Base-by-base conservation (phyloP, 2,797 vertebrate genomes). In the Triplophysa yarkandensis region DNA sequence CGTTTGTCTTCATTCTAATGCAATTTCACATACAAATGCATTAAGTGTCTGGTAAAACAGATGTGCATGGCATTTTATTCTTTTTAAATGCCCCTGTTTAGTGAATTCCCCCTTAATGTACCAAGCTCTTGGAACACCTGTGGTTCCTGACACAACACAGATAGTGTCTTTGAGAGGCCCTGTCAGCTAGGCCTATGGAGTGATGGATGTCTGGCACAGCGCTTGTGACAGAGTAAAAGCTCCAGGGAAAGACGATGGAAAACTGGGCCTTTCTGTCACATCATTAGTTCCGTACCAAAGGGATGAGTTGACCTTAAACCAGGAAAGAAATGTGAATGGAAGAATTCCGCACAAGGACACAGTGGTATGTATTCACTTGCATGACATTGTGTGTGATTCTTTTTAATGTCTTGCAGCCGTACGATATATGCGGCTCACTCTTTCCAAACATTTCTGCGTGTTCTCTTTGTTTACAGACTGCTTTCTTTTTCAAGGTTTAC, bases 71-170 rank as follows among this genome's bases (percentile, higher is more conserved):
- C 50, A 27, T 16, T 25, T 54, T 7, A n/a, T 54, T 16, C 52
- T 23, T 27, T 27, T 21, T 0, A 21, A 52, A 52, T 13, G 50
- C 43, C 25, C 14, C 34, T 41, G 60, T 19, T 46, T 46, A 19
- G 43, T 62, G 60, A 36, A 13, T 27, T 27, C 10, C 9, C 21
- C n/a, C 19, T 48, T 41, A 77, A 64, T 58, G 68, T 30, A 48
- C 39, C 46, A 43, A 54, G 3, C 43, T 69, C 74, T 71, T 27
- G 57, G 77, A 82, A 80, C 84, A 87, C 86, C 85, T 89, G 87
- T 86, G 87, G 83, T 81, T 85, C 72, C 14, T 82, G 85, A 88
- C 85, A 83, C 80, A 84, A 89, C 77, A 81, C 84, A 86, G 82
- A 83, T 79, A 82, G 78, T 21, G 57, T 27, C 16, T 76, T 64